These are phyloP conservation scores for Drosophila varians DNA, from an alignment of 1,140 invertebrate genomes.

Conservation along the genomic window DNA sequence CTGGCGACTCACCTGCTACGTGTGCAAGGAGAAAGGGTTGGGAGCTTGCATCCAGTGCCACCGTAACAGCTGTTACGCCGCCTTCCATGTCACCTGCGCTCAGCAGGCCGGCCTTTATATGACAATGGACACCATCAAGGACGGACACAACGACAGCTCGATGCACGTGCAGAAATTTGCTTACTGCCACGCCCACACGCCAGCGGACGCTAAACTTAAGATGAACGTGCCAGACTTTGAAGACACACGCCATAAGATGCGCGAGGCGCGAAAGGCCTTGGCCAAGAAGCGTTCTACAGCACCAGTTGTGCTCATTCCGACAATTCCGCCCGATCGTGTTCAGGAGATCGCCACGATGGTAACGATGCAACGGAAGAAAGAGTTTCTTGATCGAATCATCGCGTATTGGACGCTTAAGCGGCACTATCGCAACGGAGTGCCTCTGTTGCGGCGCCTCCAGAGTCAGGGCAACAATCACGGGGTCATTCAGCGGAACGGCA, in stretches of 20 bases:
- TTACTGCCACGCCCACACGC: slow-evolving; percentile 97
- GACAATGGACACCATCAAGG: slow-evolving; percentile 97
- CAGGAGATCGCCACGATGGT: slow-evolving; percentile 92
- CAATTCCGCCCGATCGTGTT: slow-evolving; percentile 94
- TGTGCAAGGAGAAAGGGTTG: slow-evolving; percentile 96
- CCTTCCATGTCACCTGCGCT: slow-evolving; percentile 99
- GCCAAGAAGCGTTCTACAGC: slow-evolving; percentile 94
- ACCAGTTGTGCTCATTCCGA: slow-evolving; percentile 96
- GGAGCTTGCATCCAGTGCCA: slow-evolving; percentile 99
- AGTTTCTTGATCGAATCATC: slow-evolving; percentile 94
- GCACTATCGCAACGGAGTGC: slow-evolving; percentile 98
- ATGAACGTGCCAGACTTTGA: slow-evolving; percentile 75
- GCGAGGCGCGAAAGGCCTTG: slow-evolving; percentile 89
- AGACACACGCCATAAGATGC: slow-evolving; percentile 86
- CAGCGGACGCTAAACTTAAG: slow-evolving; percentile 87
- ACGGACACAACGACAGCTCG: slow-evolving; percentile 88
- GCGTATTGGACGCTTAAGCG: slow-evolving; percentile 98
- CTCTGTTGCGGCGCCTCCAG: slow-evolving; percentile 93
- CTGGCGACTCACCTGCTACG: slow-evolving; percentile 97
- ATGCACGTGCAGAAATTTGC: slow-evolving; percentile 97
- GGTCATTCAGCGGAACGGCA: slow-evolving; percentile 84
- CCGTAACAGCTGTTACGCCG: slow-evolving; percentile 97
- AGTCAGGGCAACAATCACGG: slow-evolving; percentile 86
- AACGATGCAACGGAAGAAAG: slow-evolving; percentile 89
- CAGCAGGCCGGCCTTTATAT: slow-evolving; percentile 97